Conservation (phyloP, 2,888 invertebrate species). For the Leptinotarsa tumamoca region DNA sequence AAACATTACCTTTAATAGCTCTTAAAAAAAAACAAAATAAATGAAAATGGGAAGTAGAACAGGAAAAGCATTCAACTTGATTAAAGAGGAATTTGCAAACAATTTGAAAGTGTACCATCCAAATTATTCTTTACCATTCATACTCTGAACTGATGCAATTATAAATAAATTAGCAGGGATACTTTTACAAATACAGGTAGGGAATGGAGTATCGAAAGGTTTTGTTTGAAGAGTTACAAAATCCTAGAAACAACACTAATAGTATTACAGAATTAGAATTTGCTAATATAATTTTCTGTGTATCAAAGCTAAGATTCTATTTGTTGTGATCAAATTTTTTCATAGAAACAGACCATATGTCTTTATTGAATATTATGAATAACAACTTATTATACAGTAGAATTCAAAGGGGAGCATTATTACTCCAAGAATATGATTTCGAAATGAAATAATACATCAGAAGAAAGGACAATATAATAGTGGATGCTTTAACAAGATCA, state of each 20-base stretch:
- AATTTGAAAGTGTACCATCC: slow-evolving; percentile 24
- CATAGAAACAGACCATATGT: background rate
- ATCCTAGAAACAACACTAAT: slow-evolving; percentile 22
- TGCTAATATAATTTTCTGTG: slow-evolving; percentile 22
- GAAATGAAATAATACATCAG: slow-evolving; percentile 3
- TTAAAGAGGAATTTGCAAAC: slow-evolving; percentile 15
- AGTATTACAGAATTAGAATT: slow-evolving; percentile 25
- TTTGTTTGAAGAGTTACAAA: slow-evolving; percentile 23
- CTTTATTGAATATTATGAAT: background rate
- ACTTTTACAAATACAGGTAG: slow-evolving; percentile 17
- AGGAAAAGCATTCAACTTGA: slow-evolving; percentile 11
- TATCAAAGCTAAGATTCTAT: slow-evolving; percentile 8
- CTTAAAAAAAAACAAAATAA: background rate
- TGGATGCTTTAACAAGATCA: background rate
- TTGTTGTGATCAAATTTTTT: background rate
- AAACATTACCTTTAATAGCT: background rate
- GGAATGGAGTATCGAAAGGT: slow-evolving; percentile 19
- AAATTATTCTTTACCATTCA: background rate
- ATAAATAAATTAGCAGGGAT: slow-evolving; percentile 19
- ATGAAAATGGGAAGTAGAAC: slow-evolving; percentile 16
- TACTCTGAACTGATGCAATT: slow-evolving; percentile 20
- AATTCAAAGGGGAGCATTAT: background rate
- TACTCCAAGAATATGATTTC: background rate
- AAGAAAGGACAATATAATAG: background rate
- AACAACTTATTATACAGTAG: background rate